Evolutionary conservation across 2,113 vertebrate genomes (phyloP).

Genomic region (Lota lota): DNA sequence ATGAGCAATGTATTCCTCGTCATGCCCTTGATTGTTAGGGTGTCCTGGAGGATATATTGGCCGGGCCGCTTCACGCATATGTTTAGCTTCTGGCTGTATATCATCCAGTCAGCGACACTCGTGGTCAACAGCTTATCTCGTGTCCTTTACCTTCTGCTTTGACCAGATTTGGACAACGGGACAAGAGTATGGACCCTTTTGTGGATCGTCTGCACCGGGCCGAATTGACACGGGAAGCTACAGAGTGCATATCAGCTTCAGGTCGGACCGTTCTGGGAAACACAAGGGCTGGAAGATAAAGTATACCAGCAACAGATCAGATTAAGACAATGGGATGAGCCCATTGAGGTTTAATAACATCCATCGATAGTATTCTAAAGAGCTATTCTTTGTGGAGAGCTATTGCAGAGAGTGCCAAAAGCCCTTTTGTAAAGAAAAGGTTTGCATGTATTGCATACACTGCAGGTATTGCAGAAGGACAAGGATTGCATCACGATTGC

Average conservation of each 20-base stretch:
- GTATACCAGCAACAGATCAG: slow-evolving; percentile 68
- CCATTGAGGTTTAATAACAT: neutral
- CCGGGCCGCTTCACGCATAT: slow-evolving; percentile 42
- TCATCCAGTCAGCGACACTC: slow-evolving; percentile 21
- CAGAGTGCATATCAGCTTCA: slow-evolving; percentile 64
- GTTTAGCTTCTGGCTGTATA: slow-evolving; percentile 2
- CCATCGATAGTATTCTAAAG: neutral
- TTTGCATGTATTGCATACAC: too few relatives aligned
- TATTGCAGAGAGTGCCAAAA: too few relatives aligned
- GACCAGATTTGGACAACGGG: slow-evolving; percentile 71
- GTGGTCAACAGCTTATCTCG: neutral
- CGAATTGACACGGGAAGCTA: slow-evolving; percentile 74
- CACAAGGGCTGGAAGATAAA: slow-evolving; percentile 80
- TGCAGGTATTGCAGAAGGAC: too few relatives aligned
- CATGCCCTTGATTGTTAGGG: slow-evolving; percentile 54
- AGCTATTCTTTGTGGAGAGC: too few relatives aligned
- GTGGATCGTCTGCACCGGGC: slow-evolving; percentile 67
- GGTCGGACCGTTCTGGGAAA: slow-evolving; percentile 70
- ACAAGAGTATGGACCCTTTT: slow-evolving; percentile 73
- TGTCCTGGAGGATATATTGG: slow-evolving; percentile 43
- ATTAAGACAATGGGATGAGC: neutral
- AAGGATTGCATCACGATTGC: too few relatives aligned
- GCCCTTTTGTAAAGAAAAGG: too few relatives aligned
- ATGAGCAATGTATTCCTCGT: slow-evolving; percentile 70
- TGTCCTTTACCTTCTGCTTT: neutral